Base-by-base conservation (phyloP, 2,797 vertebrate genomes). In the Pyrocephalus nanus region DNA sequence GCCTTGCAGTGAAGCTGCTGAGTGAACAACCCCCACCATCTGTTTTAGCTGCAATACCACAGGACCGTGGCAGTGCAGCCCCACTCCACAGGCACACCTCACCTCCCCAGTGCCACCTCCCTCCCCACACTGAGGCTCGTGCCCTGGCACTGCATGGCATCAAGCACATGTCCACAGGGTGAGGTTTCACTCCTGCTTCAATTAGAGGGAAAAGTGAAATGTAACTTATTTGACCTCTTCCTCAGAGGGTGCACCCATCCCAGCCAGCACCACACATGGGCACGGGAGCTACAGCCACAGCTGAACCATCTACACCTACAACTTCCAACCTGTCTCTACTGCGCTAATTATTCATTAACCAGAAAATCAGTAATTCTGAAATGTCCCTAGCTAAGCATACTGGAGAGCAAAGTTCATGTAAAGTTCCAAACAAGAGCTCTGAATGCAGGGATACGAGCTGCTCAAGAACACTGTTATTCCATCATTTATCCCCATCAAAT, bases 261-360 rank as follows among this genome's bases (percentile, higher is more conserved):
- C 40, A 88, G 47, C 34, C 2, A 8, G 50, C 50, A 58, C 54
- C 75, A 72, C 32, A 14, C 25, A 7, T 0, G 9, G 55, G 36
- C 18, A 18, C 7, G 4, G 25, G 47, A 93, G 67, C 36, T 69
- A 7, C 65, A 77, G 57, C 66, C 70, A 71, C 45, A 67, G 90
- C 61, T 34, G 13, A 87, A 30, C 30, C 16, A 48, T 45, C 53
- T 45, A 38, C 36, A 92, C 62, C 38, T 38, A 45, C 19, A 20
- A 8, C 67, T 57, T 88, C 80, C 79, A 40, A 76, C 47, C 38
- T 43, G 23, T 43, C 62, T 83, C 10, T 38, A 10, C 38, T 67
- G 43, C 15, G 17, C 14, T 65, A 67, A 91, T 95, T 93, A 95
- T 42, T 84, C 69, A 97, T 97, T 97, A 96, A 96, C 95, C 36